Conservation (phyloP, 2,888 invertebrate species). For the Oxyscelio sp. region DNA sequence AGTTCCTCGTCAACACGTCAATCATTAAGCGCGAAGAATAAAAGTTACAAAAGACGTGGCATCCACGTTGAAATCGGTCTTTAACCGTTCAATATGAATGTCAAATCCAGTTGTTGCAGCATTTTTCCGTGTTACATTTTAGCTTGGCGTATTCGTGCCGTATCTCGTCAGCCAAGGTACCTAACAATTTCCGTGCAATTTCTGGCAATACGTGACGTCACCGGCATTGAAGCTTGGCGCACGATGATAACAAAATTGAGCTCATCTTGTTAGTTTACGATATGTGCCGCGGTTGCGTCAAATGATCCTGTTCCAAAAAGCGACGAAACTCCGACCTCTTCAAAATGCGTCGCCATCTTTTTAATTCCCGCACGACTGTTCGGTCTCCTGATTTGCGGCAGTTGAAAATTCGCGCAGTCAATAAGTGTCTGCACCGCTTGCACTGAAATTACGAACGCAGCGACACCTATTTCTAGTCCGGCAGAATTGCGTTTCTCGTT, state of each 20-base stretch:
- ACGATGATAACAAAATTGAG: conserved; percentile 30
- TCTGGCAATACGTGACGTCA: conserved; percentile 56
- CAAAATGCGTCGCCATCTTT: not conserved
- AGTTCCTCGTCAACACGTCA: too few species aligned
- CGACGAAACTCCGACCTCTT: not conserved
- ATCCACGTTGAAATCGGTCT: conserved; percentile 29
- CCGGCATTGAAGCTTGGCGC: conserved; percentile 15
- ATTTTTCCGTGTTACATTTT: conserved; percentile 27
- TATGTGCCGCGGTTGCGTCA: not conserved
- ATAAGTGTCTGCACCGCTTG: not conserved
- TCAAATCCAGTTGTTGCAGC: conserved; percentile 54
- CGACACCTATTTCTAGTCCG: conserved; percentile 9
- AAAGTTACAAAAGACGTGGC: not conserved
- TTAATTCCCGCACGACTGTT: not conserved
- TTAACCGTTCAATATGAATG: conserved; percentile 32
- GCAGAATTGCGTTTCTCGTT: conserved; percentile 32
- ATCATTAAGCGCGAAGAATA: not conserved
- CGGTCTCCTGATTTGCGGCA: not conserved
- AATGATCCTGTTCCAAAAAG: not conserved
- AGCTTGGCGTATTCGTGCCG: conserved; percentile 42
- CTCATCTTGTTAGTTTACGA: conserved; percentile 42
- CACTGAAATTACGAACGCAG: conserved; percentile 18
- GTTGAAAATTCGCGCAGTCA: not conserved
- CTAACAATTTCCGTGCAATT: conserved; percentile 56
- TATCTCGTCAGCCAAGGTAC: conserved; percentile 53